Percentiles rank a stretch among this genome's conserved stretches.
Evolutionary conservation across 2,888 invertebrate genomes (phyloP).

Genomic region (Melinaea menophilus): DNA sequence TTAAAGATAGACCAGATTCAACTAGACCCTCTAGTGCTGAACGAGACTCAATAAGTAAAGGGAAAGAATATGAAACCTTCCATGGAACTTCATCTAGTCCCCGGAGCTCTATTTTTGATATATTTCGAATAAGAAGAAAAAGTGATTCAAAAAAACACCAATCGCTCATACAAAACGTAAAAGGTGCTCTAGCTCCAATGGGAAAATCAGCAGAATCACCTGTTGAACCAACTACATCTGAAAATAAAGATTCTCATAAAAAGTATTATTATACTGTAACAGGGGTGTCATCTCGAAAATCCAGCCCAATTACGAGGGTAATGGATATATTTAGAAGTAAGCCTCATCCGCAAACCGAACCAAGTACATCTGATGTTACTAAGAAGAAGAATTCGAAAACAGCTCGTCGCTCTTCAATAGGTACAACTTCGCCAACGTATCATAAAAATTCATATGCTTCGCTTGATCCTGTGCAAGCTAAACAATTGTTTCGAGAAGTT

Average conservation of each 20-base stretch:
- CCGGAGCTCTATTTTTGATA: conserved; percentile 73
- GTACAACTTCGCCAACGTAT: conserved; percentile 71
- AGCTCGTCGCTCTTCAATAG: conserved; percentile 66
- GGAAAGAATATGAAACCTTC: conserved; percentile 71
- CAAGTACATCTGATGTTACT: conserved; percentile 47
- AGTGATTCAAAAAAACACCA: conserved; percentile 70
- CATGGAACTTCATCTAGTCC: conserved; percentile 73
- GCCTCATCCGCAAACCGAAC: conserved; percentile 57
- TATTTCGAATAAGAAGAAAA: conserved; percentile 70
- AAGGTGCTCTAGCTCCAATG: conserved; percentile 43
- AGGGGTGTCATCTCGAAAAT: conserved; percentile 68
- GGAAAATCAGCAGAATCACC: conserved; percentile 58
- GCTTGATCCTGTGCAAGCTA: conserved; percentile 68
- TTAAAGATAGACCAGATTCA: conserved; percentile 62
- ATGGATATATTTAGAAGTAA: conserved; percentile 73
- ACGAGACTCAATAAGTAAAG: conserved; percentile 51
- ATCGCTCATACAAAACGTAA: conserved; percentile 51
- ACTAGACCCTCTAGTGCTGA: conserved; percentile 66
- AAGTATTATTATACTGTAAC: conserved; percentile 75
- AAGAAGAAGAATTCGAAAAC: conserved; percentile 65
- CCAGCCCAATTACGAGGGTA: conserved; percentile 71
- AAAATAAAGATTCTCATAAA: conserved; percentile 66
- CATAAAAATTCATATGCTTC: conserved; percentile 73
- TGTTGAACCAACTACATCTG: conserved; percentile 52
- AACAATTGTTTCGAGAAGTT: conserved; percentile 70